Conservation (phyloP, 2,888 invertebrate species). For the Acleris sparsana region DNA sequence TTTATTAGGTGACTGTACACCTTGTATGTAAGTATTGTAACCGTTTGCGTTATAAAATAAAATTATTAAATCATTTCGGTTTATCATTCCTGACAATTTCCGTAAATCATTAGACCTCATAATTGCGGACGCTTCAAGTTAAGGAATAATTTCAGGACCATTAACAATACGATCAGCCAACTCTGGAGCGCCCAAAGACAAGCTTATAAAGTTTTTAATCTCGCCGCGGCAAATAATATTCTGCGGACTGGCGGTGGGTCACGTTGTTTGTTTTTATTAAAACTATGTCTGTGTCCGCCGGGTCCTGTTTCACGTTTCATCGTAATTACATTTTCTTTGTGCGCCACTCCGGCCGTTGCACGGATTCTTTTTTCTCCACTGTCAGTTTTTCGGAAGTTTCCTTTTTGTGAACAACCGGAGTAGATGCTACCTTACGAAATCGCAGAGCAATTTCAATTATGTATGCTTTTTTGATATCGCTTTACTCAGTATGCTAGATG, state of each 20-base stretch:
- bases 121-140: too few species aligned
- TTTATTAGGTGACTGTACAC: too few species aligned
- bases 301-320: conserved; percentile 46
- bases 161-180: too few species aligned
- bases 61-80: too few species aligned
- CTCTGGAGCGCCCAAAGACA: not conserved
- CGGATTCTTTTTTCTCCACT: conserved; percentile 26
- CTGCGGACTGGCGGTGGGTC: conserved; percentile 12
- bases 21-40: too few species aligned
- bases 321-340: conserved; percentile 58
- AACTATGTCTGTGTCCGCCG: conserved; percentile 45
- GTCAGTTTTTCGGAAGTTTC: conserved; percentile 28
- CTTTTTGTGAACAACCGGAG: not conserved
- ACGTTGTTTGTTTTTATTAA: conserved; percentile 43
- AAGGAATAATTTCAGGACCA: too few species aligned
- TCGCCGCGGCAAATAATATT: conserved; percentile 24
- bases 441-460: conserved; percentile 9
- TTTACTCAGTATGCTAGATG: conserved; percentile 1
- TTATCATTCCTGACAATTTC: too few species aligned
- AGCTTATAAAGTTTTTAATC: conserved; percentile 26
- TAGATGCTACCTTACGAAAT: conserved; percentile 3
- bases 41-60: too few species aligned
- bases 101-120: too few species aligned
- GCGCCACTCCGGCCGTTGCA: conserved; percentile 30
- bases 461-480: conserved; percentile 1